Conservation (phyloP, 1,140 invertebrate genomes). For the Periplaneta americana region DNA sequence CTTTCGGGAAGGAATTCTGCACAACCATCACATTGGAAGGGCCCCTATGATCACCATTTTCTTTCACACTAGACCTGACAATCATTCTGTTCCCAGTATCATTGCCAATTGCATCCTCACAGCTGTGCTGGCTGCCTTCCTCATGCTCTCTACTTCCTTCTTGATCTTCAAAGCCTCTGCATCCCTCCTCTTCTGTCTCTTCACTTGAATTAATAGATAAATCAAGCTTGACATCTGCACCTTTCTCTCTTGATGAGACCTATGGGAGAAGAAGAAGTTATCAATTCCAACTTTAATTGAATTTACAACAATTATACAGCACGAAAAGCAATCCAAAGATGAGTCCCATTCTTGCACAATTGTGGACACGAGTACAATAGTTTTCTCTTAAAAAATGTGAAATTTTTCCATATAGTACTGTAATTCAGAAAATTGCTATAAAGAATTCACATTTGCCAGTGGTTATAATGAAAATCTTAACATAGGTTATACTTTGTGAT, state of each 20-base stretch:
- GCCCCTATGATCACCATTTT: neutral
- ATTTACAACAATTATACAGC: too few relatives aligned
- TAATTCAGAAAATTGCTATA: too few relatives aligned
- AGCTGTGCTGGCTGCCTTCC: neutral
- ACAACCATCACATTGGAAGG: neutral
- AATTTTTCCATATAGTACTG: too few relatives aligned
- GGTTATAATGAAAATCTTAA: too few relatives aligned
- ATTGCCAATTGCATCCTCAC: neutral
- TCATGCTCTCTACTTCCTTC: neutral
- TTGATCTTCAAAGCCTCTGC: slow-evolving; percentile 1
- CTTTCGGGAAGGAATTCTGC: neutral
- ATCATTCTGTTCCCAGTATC: neutral
- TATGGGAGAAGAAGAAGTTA: too few relatives aligned
- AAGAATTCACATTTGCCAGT: too few relatives aligned
- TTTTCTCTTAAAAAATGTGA: too few relatives aligned
- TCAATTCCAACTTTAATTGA: too few relatives aligned
- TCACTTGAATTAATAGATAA: neutral
- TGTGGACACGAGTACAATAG: too few relatives aligned
- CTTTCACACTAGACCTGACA: neutral
- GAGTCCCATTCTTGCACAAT: too few relatives aligned
- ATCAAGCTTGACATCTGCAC: neutral
- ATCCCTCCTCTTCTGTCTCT: neutral
- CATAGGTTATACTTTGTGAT: too few relatives aligned
- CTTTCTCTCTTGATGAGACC: neutral
- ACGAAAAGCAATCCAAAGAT: too few relatives aligned